A percentile compares a stretch with the other conserved stretches of the same genome.
phyloP scores from a whole-genome alignment of 2,113 vertebrate species.

The Todiramphus chloris region DNA sequence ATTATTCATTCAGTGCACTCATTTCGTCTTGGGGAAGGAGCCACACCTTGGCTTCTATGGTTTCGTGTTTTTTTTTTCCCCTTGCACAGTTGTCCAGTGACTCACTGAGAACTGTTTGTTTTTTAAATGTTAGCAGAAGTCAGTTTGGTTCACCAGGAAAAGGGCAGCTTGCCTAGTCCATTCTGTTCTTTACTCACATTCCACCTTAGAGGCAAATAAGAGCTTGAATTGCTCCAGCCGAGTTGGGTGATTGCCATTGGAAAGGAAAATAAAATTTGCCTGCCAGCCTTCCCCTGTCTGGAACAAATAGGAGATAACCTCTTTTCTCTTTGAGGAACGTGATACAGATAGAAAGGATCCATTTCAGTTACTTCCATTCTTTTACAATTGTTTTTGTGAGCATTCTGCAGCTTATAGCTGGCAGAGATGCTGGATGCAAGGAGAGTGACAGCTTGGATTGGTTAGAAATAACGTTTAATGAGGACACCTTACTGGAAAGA shows the following conservation, averaged over 20 bases:
- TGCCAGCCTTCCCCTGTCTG: neutral
- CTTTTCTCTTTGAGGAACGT: neutral
- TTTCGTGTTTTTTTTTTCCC: neutral
- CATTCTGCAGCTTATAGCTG: neutral
- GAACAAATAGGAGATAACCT: neutral
- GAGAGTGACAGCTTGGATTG: neutral
- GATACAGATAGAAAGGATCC: neutral
- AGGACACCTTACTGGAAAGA: neutral
- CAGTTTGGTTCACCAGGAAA: conserved; percentile 39
- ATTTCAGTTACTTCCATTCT: neutral
- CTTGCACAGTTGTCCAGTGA: conserved; percentile 23
- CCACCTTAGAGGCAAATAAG: conserved; percentile 40
- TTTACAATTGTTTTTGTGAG: neutral
- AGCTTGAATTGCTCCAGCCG: conserved; percentile 9
- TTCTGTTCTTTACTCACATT: conserved; percentile 53
- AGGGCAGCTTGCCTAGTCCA: conserved; percentile 63
- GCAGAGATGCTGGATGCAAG: fast-evolving
- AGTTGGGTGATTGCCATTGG: neutral
- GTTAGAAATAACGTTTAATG: neutral
- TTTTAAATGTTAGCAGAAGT: conserved; percentile 35
- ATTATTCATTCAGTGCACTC: neutral
- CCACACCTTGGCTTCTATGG: conserved; percentile 25
- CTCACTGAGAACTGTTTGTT: conserved; percentile 56
- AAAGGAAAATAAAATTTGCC: conserved; percentile 22
- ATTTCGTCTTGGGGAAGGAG: conserved; percentile 10